Evolutionary conservation across 2,113 vertebrate genomes (phyloP).

Genomic region (Calyptommatus sinebrachiatus): DNA sequence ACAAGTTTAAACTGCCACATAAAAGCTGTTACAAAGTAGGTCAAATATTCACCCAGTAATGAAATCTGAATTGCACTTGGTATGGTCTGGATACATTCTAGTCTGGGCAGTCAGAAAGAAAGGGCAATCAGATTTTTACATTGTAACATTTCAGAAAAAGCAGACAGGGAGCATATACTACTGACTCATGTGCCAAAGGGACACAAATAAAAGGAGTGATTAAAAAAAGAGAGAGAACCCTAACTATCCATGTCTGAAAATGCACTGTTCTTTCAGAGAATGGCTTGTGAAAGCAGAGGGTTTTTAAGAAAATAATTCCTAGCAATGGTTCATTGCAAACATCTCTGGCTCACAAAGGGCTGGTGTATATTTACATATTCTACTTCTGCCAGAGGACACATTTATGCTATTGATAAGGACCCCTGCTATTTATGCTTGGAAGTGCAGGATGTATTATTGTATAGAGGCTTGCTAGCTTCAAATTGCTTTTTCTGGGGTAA

Average conservation of each 20-base stretch:
- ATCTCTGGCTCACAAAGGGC: neutral
- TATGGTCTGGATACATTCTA: no score
- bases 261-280: neutral
- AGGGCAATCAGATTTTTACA: neutral
- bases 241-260: neutral
- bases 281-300: neutral
- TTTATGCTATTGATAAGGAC: neutral
- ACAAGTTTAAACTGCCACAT: no score
- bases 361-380: constrained; percentile 13
- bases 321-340: constrained; percentile 1
- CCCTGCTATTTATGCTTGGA: neutral
- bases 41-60: no score
- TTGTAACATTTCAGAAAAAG: neutral
- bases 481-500: constrained; percentile 8
- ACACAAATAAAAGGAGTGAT: neutral
- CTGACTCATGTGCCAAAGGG: neutral
- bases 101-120: no score
- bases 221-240: neutral
- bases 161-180: neutral
- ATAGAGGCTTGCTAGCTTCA: constrained; percentile 1
- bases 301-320: constrained; percentile 7
- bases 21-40: no score
- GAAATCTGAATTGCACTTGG: no score
- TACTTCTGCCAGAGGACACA: neutral
- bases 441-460: neutral